These are phyloP conservation scores for Parazoanthus darwini DNA, from an alignment of 92 coral and sea anemone genomes.

Conservation along the genomic window DNA sequence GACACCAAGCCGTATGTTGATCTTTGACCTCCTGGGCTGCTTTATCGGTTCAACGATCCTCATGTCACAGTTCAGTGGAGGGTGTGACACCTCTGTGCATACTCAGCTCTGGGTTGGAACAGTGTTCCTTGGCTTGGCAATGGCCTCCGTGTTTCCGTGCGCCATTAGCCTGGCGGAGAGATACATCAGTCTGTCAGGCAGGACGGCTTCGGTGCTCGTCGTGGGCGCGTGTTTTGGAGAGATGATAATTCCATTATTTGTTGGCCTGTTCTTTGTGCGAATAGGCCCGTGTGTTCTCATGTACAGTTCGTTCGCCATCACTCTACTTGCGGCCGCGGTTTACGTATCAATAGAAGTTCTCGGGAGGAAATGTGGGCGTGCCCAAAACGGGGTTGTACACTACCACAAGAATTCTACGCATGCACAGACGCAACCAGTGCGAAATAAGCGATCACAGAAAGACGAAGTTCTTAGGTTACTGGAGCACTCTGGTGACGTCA, in stretches of 20 bases:
- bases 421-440: slow-evolving; percentile 18
- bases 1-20: slow-evolving; percentile 69
- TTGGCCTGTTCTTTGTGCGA: slow-evolving; percentile 70
- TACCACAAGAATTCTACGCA: slow-evolving; percentile 26
- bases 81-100: slow-evolving; percentile 46
- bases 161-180: slow-evolving; percentile 83
- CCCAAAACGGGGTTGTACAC: slow-evolving; percentile 19
- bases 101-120: slow-evolving; percentile 89
- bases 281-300: slow-evolving; percentile 81
- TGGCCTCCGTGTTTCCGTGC: slow-evolving; percentile 91
- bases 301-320: slow-evolving; percentile 63
- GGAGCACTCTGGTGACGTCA: slow-evolving; percentile 21
- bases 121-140: slow-evolving; percentile 77
- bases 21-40: slow-evolving; percentile 71
- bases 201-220: slow-evolving; percentile 77
- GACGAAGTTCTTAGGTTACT: slow-evolving; percentile 29
- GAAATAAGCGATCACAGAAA: slow-evolving; percentile 1
- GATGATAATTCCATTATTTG: slow-evolving; percentile 82
- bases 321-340: slow-evolving; percentile 45
- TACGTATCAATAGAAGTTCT: slow-evolving; percentile 44
- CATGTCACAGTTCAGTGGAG: slow-evolving; percentile 64
- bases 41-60: slow-evolving; percentile 66
- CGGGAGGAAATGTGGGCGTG: slow-evolving; percentile 28
- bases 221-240: slow-evolving; percentile 91
- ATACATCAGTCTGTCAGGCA: slow-evolving; percentile 79